A percentile compares a stretch with the other conserved stretches of the same genome.
Evolutionary conservation across 2,113 vertebrate genomes (phyloP).

Genomic region (Percopsis transmontana): DNA sequence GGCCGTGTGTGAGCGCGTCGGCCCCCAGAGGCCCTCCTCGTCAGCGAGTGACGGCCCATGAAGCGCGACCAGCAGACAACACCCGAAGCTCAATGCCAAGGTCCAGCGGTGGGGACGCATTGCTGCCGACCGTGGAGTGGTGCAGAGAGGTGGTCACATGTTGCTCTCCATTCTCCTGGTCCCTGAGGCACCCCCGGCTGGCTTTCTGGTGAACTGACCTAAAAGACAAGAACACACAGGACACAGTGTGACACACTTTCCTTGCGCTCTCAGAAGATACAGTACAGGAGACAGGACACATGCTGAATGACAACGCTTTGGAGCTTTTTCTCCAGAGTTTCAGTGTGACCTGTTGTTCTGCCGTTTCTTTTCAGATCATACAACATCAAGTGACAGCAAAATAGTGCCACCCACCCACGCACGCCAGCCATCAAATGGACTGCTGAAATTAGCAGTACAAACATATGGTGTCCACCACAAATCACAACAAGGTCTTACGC

Average conservation of each 20-base stretch:
- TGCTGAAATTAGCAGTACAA: slow-evolving; percentile 44
- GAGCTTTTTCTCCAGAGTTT: not conserved
- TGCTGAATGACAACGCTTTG: not conserved
- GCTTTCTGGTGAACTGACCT: slow-evolving; percentile 51
- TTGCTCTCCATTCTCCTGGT: slow-evolving; percentile 59
- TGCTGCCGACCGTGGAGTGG: slow-evolving; percentile 58
- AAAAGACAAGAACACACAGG: slow-evolving; percentile 59
- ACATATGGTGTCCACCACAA: slow-evolving; percentile 27
- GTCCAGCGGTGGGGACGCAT: slow-evolving; percentile 68
- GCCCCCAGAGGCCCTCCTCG: slow-evolving; percentile 59
- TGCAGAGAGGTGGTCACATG: slow-evolving; percentile 65
- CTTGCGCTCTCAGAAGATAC: not conserved
- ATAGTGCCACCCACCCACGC: not conserved
- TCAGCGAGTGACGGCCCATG: slow-evolving; percentile 46
- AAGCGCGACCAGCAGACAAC: slow-evolving; percentile 50
- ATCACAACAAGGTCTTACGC: slow-evolving; percentile 44
- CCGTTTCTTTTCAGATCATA: slow-evolving; percentile 16
- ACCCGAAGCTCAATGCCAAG: slow-evolving; percentile 64
- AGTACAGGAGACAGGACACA: not conserved
- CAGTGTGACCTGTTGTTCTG: slow-evolving; percentile 41
- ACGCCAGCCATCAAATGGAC: slow-evolving; percentile 30
- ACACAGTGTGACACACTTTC: slow-evolving; percentile 18
- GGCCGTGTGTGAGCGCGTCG: slow-evolving; percentile 1
- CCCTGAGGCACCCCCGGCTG: slow-evolving; percentile 40
- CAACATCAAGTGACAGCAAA: slow-evolving; percentile 21